Percentiles rank a stretch among this genome's conserved stretches.
Conservation (phyloP, 1,140 invertebrate species). For the Eubasilissa regina region DNA sequence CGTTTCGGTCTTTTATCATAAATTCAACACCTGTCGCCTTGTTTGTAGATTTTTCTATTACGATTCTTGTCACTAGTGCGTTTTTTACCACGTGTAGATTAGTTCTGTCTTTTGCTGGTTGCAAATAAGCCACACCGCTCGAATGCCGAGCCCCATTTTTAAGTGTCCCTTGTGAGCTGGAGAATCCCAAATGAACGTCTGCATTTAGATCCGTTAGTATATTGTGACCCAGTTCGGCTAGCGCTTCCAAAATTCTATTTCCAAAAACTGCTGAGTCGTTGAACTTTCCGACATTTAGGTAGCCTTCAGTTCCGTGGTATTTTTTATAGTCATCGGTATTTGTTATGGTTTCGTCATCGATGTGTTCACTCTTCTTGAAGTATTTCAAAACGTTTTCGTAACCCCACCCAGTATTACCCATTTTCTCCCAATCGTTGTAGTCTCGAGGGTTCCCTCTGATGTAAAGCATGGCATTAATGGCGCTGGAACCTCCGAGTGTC, state of each 20-base stretch:
- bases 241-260: constrained; percentile 70
- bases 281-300: constrained; percentile 22
- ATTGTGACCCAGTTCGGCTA: constrained; percentile 54
- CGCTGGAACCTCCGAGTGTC: constrained; percentile 75
- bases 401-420: constrained; percentile 67
- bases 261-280: constrained; percentile 62
- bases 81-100: constrained; percentile 74
- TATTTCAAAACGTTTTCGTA: constrained; percentile 68
- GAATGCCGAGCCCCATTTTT: constrained; percentile 69
- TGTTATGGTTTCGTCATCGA: neutral
- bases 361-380: constrained; percentile 68
- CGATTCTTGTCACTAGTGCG: constrained; percentile 75
- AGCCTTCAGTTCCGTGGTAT: constrained; percentile 35
- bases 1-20: constrained; percentile 67
- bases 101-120: constrained; percentile 68
- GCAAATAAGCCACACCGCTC: constrained; percentile 71
- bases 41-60: constrained; percentile 77
- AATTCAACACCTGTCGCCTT: constrained; percentile 73
- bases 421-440: constrained; percentile 77
- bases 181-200: constrained; percentile 75
- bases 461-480: constrained; percentile 80
- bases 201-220: constrained; percentile 75
- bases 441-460: constrained; percentile 76
- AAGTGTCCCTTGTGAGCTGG: constrained; percentile 63
- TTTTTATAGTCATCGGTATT: neutral